Conservation (phyloP, 2,113 vertebrate species). For the Hemicordylus capensis region DNA sequence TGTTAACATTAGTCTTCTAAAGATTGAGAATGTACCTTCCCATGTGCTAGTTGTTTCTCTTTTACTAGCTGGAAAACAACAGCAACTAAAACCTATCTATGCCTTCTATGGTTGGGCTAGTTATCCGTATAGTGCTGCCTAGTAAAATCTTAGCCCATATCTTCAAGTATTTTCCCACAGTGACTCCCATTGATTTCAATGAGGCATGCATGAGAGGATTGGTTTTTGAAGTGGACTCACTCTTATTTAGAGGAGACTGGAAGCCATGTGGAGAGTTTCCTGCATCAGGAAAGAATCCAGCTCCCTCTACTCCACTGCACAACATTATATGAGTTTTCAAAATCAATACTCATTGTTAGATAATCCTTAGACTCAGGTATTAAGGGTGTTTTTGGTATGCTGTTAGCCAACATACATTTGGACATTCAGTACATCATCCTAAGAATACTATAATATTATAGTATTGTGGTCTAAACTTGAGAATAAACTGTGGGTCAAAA, state of each 20-base stretch:
- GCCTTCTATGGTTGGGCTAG: neutral
- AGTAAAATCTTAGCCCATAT: neutral
- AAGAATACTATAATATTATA: neutral
- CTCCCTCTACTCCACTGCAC: neutral
- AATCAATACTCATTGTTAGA: neutral
- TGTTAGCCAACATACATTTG: neutral
- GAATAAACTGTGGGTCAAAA: slow-evolving; percentile 56
- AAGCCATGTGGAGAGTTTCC: neutral
- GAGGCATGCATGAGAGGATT: neutral
- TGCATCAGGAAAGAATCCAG: neutral
- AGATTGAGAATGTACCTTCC: neutral
- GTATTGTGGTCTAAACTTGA: slow-evolving; percentile 35
- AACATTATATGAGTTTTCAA: neutral
- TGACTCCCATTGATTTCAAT: neutral
- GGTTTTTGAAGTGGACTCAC: too few relatives aligned
- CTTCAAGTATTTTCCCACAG: neutral
- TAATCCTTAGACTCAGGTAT: neutral
- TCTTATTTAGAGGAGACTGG: neutral
- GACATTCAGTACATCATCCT: neutral
- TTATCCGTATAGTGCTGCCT: too few relatives aligned
- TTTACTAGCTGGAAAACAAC: neutral
- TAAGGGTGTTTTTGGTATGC: neutral
- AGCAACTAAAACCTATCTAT: too few relatives aligned
- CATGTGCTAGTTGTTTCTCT: neutral
- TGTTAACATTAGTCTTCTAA: neutral